These are phyloP conservation scores for Holacanthella duospinosa DNA, from an alignment of 2,888 invertebrate species.

Conservation along the genomic window DNA sequence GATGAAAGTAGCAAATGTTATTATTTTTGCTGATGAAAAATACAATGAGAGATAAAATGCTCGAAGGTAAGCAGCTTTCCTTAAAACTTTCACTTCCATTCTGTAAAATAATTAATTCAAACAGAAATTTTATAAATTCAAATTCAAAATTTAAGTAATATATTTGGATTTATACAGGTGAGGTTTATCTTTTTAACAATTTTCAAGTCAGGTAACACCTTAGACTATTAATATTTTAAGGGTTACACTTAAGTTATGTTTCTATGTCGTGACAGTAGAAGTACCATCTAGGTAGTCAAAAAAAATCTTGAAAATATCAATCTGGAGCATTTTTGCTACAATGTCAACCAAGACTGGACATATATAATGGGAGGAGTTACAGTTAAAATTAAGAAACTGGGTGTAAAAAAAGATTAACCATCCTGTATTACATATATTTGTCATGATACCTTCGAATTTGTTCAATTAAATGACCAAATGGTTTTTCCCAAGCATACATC, in stretches of 20 bases:
- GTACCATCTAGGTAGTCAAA: too few relatives aligned
- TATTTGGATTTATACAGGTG: too few relatives aligned
- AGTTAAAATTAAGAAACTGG: too few relatives aligned
- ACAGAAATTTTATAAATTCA: background rate
- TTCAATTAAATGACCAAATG: slow-evolving; percentile 8
- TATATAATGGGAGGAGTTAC: background rate
- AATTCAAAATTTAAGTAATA: background rate
- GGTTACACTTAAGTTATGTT: too few relatives aligned
- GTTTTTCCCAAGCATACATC: slow-evolving; percentile 46
- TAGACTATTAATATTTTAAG: too few relatives aligned
- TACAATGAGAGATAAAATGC: slow-evolving; percentile 56
- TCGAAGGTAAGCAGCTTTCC: slow-evolving; percentile 55
- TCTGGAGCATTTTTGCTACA: too few relatives aligned
- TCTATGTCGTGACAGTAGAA: too few relatives aligned
- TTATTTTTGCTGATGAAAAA: slow-evolving; percentile 62
- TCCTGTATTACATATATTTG: slow-evolving; percentile 6
- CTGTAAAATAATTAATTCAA: background rate
- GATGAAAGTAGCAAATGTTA: slow-evolving; percentile 67
- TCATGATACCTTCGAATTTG: slow-evolving; percentile 6
- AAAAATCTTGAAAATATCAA: too few relatives aligned
- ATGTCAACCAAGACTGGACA: background rate
- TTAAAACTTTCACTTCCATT: slow-evolving; percentile 56
- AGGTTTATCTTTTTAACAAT: background rate
- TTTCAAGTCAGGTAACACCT: too few relatives aligned
- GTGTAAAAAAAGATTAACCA: too few relatives aligned